Conservation (phyloP, 2,888 invertebrate species). For the Leuctra nigra region DNA sequence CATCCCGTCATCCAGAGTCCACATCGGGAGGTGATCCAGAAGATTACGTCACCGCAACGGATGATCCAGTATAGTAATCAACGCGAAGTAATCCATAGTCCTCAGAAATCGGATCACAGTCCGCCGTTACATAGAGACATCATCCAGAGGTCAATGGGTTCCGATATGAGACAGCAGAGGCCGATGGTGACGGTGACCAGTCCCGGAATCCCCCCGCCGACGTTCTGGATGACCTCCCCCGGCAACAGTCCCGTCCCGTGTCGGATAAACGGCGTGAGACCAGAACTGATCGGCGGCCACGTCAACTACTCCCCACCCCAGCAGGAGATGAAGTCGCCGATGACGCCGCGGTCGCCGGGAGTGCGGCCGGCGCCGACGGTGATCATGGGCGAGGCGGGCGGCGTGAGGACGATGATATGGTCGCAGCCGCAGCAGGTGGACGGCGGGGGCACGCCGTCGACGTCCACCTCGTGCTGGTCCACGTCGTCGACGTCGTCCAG, state of each 20-base stretch:
- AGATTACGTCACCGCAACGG: not conserved
- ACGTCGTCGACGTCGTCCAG: constrained; percentile 49
- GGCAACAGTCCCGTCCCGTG: constrained; percentile 25
- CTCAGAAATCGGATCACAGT: constrained; percentile 32
- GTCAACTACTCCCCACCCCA: constrained; percentile 26
- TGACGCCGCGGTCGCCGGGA: constrained; percentile 48
- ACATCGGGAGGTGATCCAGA: not conserved
- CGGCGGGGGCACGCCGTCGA: constrained; percentile 18
- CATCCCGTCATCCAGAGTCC: constrained; percentile 1
- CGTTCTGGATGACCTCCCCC: constrained; percentile 28
- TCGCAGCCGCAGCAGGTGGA: constrained; percentile 44
- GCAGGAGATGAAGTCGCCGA: constrained; percentile 33
- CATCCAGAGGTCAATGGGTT: constrained; percentile 35
- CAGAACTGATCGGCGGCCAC: constrained; percentile 68
- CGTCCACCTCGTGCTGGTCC: constrained; percentile 49
- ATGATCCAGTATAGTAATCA: not conserved
- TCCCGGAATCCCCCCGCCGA: constrained; percentile 24
- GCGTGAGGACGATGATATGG: constrained; percentile 69
- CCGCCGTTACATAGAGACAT: constrained; percentile 38
- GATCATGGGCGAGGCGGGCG: constrained; percentile 89
- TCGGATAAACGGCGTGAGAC: constrained; percentile 71
- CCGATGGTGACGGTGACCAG: constrained; percentile 23
- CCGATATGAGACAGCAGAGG: constrained; percentile 31
- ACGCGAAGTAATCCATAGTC: constrained; percentile 1
- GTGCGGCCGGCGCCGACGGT: constrained; percentile 71